Percentiles rank a stretch among this genome's conserved stretches.
Conservation (phyloP, 1,140 invertebrate species). For the Oncopodura yosiiana region DNA sequence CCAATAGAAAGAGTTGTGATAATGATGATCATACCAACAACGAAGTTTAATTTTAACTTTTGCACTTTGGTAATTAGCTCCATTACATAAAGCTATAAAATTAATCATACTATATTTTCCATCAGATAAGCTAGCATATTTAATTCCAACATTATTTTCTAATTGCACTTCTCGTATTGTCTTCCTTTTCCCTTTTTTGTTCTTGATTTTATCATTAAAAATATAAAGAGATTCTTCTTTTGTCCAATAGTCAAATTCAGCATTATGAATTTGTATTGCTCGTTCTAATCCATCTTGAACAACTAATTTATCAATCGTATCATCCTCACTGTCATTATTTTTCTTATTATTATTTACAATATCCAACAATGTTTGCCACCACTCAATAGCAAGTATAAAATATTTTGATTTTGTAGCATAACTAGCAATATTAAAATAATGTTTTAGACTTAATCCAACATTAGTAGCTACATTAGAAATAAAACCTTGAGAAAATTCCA, state of each 20-base stretch:
- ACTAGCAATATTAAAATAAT: constrained; percentile 18
- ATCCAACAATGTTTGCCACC: too few species aligned
- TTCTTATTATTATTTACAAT: constrained; percentile 1
- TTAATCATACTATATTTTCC: constrained; percentile 4
- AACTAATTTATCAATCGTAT: constrained; percentile 20
- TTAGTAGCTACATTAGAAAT: constrained; percentile 19
- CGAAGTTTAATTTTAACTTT: constrained; percentile 8
- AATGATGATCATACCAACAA: constrained; percentile 18
- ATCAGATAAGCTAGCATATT: neutral
- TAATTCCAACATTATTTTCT: neutral
- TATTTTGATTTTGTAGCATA: constrained; percentile 9
- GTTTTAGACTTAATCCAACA: constrained; percentile 23
- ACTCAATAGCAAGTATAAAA: constrained; percentile 21
- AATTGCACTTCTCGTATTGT: neutral
- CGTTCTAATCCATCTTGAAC: constrained; percentile 4
- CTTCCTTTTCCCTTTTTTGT: neutral
- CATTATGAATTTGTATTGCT: neutral
- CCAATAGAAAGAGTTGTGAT: constrained; percentile 20
- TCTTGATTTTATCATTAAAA: neutral
- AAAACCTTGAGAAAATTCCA: neutral
- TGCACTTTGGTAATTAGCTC: constrained; percentile 7
- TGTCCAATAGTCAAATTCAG: neutral
- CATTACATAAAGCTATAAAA: constrained; percentile 21
- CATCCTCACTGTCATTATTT: neutral
- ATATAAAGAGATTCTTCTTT: neutral